These are phyloP conservation scores for Melipona bicolor DNA, from an alignment of 2,888 invertebrate genomes.

Conservation along the genomic window DNA sequence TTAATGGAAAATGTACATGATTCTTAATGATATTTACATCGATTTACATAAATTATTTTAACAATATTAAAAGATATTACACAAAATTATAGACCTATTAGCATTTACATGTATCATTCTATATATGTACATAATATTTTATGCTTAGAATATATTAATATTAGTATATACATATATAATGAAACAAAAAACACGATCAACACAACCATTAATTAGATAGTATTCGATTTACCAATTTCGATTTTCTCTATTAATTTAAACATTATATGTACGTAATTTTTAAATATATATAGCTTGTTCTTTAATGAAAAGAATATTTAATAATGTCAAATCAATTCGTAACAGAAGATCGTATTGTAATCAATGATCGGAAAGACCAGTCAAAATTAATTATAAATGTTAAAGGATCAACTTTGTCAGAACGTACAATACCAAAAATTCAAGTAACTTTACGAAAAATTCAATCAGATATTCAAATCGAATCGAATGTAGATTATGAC, in stretches of 20 bases:
- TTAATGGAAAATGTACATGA: background rate
- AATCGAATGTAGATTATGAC: slow-evolving; percentile 73
- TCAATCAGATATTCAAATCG: slow-evolving; percentile 57
- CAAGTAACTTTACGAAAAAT: slow-evolving; percentile 22
- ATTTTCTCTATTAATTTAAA: background rate
- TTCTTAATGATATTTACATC: background rate
- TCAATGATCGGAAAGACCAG: background rate
- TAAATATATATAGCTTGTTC: slow-evolving; percentile 1
- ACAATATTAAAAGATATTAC: slow-evolving; percentile 14
- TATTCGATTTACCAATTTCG: background rate
- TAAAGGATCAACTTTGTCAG: slow-evolving; percentile 58
- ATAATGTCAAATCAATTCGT: slow-evolving; percentile 20
- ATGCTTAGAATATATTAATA: slow-evolving; percentile 10
- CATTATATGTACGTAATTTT: background rate
- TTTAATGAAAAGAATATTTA: slow-evolving; percentile 3
- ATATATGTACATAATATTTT: slow-evolving; percentile 15
- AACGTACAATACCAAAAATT: slow-evolving; percentile 27
- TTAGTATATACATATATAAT: background rate
- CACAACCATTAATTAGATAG: background rate
- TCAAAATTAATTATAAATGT: slow-evolving; percentile 33
- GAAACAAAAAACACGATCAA: background rate
- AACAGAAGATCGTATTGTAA: background rate
- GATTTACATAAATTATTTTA: slow-evolving; percentile 11
- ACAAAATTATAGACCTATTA: slow-evolving; percentile 6
- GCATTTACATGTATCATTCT: slow-evolving; percentile 13